Percentiles rank a stretch among this genome's conserved stretches.
phyloP scores from a whole-genome alignment of 2,888 invertebrate genomes.

The Zele albiditarsus region DNA sequence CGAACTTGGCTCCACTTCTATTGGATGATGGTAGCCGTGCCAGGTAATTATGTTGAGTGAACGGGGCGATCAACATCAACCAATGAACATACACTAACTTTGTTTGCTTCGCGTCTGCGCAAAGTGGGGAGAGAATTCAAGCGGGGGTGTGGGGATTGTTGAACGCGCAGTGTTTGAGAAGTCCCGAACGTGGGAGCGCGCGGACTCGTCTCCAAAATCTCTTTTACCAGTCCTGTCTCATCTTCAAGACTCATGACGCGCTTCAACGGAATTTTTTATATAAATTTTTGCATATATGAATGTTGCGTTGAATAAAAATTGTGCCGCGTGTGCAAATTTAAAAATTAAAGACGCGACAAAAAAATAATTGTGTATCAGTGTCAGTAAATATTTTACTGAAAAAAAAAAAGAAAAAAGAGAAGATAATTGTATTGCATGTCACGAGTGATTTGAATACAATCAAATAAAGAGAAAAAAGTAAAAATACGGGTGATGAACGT shows the following conservation, averaged over 20 bases:
- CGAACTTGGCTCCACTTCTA: neutral
- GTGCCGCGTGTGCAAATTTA: neutral
- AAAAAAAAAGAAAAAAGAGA: neutral
- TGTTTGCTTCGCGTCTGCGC: constrained; percentile 25
- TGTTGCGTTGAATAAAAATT: constrained; percentile 1
- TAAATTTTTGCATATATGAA: neutral
- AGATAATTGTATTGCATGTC: neutral
- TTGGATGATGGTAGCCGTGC: constrained; percentile 39
- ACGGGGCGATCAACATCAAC: constrained; percentile 18
- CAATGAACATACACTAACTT: constrained; percentile 39
- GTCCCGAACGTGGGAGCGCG: constrained; percentile 63
- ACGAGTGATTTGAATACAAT: neutral
- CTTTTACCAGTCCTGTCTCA: constrained; percentile 1
- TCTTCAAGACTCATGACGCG: neutral
- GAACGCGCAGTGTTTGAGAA: constrained; percentile 61
- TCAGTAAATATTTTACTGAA: neutral
- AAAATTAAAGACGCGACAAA: too few species aligned
- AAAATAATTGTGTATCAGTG: constrained; percentile 15
- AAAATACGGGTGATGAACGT: neutral
- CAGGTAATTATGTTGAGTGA: constrained; percentile 25
- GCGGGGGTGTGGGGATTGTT: constrained; percentile 63
- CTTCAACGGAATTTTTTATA: neutral
- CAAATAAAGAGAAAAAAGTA: neutral
- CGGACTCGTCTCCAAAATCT: constrained; percentile 37
- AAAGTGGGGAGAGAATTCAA: constrained; percentile 38